Evolutionary conservation across 2,888 invertebrate species (phyloP).

Genomic region (Kuschelorhynchus macadamiae): DNA sequence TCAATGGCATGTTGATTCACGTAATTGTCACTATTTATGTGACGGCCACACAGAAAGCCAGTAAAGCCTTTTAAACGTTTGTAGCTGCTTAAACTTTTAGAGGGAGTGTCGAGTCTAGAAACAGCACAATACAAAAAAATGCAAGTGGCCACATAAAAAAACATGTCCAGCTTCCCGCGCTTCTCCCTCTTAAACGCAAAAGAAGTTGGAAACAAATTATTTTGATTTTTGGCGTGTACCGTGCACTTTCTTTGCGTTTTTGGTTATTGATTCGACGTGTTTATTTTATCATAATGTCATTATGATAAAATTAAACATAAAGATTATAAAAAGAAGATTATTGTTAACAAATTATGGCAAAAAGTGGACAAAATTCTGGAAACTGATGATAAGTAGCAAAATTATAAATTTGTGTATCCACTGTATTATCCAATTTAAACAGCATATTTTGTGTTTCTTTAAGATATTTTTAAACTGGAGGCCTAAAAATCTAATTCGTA

Average conservation of each 20-base stretch:
- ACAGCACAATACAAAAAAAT: neutral
- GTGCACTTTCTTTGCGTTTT: neutral
- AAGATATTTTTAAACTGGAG: too few relatives aligned
- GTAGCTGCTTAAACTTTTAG: neutral
- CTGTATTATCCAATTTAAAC: too few relatives aligned
- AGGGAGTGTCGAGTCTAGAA: neutral
- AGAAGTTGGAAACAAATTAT: slow-evolving; percentile 3
- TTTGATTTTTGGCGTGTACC: neutral
- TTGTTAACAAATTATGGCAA: slow-evolving; percentile 2
- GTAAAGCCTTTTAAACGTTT: neutral
- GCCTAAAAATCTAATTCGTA: neutral
- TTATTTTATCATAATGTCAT: slow-evolving; percentile 4
- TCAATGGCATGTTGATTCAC: too few relatives aligned
- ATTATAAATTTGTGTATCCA: neutral
- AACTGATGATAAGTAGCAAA: neutral
- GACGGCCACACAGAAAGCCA: slow-evolving; percentile 3
- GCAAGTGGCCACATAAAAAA: slow-evolving; percentile 5
- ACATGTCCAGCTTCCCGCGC: neutral
- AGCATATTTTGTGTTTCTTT: too few relatives aligned
- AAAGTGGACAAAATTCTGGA: neutral
- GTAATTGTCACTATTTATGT: too few relatives aligned
- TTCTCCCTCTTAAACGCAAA: slow-evolving; percentile 2
- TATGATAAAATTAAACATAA: neutral
- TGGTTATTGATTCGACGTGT: neutral
- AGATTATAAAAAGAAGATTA: neutral